Evolutionary conservation across 2,797 vertebrate species (phyloP), one percentile per base, ranked within the genome.

Genomic region (Diplodus sargus): DNA sequence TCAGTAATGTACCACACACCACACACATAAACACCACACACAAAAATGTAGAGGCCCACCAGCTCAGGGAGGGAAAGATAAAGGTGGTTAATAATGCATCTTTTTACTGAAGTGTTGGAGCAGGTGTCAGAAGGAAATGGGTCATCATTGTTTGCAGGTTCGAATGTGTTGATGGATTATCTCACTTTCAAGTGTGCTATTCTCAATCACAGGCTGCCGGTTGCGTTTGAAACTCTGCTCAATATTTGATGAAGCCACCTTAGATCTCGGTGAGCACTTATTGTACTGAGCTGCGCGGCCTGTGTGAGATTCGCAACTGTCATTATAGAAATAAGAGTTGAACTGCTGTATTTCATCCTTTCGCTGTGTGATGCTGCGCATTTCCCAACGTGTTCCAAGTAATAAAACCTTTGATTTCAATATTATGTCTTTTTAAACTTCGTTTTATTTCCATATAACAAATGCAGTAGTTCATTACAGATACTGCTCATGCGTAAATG

Each of bases 171-270:
- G 81, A 90, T 85, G 79, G 82, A 88, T 91, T 82, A 85, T 85
- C 71, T 88, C 78, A 72, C 84, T 90, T 90, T 85, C 72, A 85
- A 81, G 73, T 51, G 51, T 45, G 73, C 61, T 75, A 42, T 87
- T 87, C 89, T 89, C 77, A 76, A 87, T 90, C 89, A 85, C 69
- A 63, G 62, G 45, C 76, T 75, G 87, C 85, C 85, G 64, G 68
- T 28, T 74, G 48, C 12, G 47, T 85, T 78, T 87, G 72, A 91
- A 89, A 83, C 17, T 52, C 74, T 62, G 77, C 65, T 90, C 70
- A 90, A 91, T 93, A 86, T 90, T 92, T 91, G 53, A 93, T 88
- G 78, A 72, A 60, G 82, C 72, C 78, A 85, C 76, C 78, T 86
- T 45, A 89, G 80, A 90, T 91, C 79, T 85, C 30, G 5, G 68